phyloP scores from a whole-genome alignment of 2,113 vertebrate genomes.

The Pachypanchax playfairii region DNA sequence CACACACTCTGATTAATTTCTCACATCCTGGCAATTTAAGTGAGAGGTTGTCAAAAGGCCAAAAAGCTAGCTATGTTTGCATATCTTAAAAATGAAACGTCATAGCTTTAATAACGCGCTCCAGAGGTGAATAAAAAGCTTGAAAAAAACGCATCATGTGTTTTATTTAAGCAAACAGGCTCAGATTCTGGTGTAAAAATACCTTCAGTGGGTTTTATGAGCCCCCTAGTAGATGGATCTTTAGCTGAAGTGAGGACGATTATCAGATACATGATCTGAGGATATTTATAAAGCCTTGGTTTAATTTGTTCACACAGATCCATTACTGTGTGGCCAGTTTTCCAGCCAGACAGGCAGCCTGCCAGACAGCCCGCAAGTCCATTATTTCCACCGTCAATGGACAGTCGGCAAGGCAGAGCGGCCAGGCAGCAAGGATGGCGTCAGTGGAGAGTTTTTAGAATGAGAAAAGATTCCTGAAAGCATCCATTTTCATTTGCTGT shows the following conservation, averaged over 20 bases:
- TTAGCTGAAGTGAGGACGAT: slow-evolving; percentile 67
- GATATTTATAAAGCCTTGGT: slow-evolving; percentile 78
- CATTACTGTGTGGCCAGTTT: slow-evolving; percentile 67
- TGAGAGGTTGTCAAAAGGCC: not conserved
- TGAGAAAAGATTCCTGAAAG: slow-evolving; percentile 79
- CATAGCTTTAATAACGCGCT: not conserved
- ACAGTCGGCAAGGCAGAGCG: slow-evolving; percentile 28
- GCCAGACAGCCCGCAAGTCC: slow-evolving; percentile 55
- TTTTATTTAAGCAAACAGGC: slow-evolving; percentile 21
- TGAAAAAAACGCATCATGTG: slow-evolving; percentile 4
- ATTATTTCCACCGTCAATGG: slow-evolving; percentile 44
- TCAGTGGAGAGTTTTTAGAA: slow-evolving; percentile 71
- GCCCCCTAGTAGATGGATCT: slow-evolving; percentile 49
- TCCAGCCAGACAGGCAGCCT: slow-evolving; percentile 54
- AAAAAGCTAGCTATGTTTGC: not conserved
- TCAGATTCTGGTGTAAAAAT: slow-evolving; percentile 58
- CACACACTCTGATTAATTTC: not conserved
- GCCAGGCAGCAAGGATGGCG: slow-evolving; percentile 44
- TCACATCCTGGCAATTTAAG: not conserved
- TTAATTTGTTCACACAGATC: slow-evolving; percentile 77
- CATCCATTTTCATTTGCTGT: slow-evolving; percentile 80
- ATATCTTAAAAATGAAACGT: not conserved
- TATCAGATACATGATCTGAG: slow-evolving; percentile 74
- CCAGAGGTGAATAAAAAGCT: not conserved
- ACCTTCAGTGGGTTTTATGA: slow-evolving; percentile 52